Base-by-base conservation (phyloP, 2,797 vertebrate species). In the Brachyalestes nurse region DNA sequence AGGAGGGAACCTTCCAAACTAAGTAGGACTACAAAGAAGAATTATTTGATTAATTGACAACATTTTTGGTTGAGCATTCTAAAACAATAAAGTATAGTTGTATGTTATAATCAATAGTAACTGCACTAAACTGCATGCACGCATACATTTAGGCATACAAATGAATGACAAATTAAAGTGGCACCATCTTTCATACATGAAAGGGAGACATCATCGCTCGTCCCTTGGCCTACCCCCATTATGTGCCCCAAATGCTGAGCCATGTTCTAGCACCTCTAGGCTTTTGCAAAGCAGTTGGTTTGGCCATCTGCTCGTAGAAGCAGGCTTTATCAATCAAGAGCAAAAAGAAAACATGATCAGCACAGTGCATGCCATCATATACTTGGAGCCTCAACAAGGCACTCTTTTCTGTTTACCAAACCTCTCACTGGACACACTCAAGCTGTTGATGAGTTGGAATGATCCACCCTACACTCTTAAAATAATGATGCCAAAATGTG, bases 241-340 rank as follows among this genome's bases (percentile, higher is more conserved):
- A 72, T 80, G 64, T 61, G 67, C 62, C 83, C 40, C 49, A 62
- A 75, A 58, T 76, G 84, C 28, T 86, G 9, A 85, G 77, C 58
- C 70, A 10, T 34, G 72, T 84, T 34, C 79, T 67, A 82, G 79
- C 75, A 51, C 77, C 49, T 40, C 55, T 0, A 80, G 67, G 16
- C 58, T 77, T 64, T 83, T 65, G 71, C 79, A 81, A 13, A 51
- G 47, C 79, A 19, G 38, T 86, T 74, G 70, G 67, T 78, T 13
- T 34, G 75, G 28, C 79, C 88, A 87, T 91, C 87, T 90, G 86
- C 72, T 90, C 47, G 21, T 42, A 71, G 53, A 79, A 51, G 60
- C 60, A 47, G 69, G 28, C 19, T 42, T 65, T 82, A 84, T 87
- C 76, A 75, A 65, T 87, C 80, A 83, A 72, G 65, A 83, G 25